Base-by-base conservation (phyloP, 2,888 invertebrate genomes). In the Drosophila mercatorum region DNA sequence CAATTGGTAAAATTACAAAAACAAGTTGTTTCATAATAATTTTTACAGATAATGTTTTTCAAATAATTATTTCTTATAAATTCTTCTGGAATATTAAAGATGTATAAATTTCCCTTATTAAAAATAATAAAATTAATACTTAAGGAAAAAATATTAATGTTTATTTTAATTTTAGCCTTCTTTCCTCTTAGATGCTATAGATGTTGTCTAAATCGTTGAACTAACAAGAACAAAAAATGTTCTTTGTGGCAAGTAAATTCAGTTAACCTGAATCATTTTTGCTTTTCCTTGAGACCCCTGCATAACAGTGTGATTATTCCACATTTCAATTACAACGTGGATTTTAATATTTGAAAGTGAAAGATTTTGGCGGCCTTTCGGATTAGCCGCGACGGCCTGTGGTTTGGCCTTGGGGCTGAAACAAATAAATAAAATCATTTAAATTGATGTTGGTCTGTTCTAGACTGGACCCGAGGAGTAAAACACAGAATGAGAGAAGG, bases 381-480 rank as follows among this genome's bases (percentile, higher is more conserved):
- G 46, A 52, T 61, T 44, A 49, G 67, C 41, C 47, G 28, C 55
- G 28, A 53, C 59, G 41, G 56, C 61, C 51, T 64, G 46, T 44
- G 34, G 66, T 17, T 22, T 60, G 49, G 44, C 68, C 66, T 78
- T 68, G 64, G 51, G 41, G 68, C 40, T 44, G 31, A 61, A 68
- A 72, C 66, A 67, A 66, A 68, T 71, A 80, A 83, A 77, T 80
- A 77, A 69, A 76, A 63, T 72, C 78, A 70, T 79, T 81, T 66
- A 83, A 87, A 87, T 87, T 87, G 71, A 87, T 79, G 85, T 82
- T 73, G 66, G 68, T 58, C 46, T 58, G 70, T 53, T 60, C 67
- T 52, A n/a, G 57, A 65, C 55, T 66, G 51, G 66, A 55, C 58
- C 68, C 62, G 52, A 22, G 22, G 11, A 36, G n/a, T n/a, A 26